These are phyloP conservation scores for Platerodrilus igneus DNA, from an alignment of 2,888 invertebrate species.

Conservation along the genomic window DNA sequence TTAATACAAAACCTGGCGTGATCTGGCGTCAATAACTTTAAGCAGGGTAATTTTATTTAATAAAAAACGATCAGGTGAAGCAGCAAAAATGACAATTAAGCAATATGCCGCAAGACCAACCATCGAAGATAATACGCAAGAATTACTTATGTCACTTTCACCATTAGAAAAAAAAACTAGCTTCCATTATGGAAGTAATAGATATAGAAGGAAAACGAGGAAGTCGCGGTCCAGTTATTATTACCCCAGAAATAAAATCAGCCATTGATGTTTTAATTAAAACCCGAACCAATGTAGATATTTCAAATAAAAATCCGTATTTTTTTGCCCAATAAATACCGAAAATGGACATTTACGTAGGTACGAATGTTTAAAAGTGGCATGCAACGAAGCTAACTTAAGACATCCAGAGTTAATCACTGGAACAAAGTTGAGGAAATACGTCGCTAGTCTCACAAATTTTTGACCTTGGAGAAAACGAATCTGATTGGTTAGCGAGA, in stretches of 20 bases:
- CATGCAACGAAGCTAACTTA: conserved; percentile 1
- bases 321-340: conserved; percentile 3
- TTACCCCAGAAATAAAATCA: no score
- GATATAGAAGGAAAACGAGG: conserved; percentile 1
- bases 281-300: not conserved
- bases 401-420: not conserved
- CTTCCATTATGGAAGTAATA: not conserved
- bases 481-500: no score
- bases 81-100: conserved; percentile 4
- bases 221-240: not conserved
- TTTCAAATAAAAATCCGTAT: no score
- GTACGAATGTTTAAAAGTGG: conserved; percentile 1
- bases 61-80: conserved; percentile 1
- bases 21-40: no score
- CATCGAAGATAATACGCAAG: no score
- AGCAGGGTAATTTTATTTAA: conserved; percentile 1
- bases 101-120: conserved; percentile 1
- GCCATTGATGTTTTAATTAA: not conserved
- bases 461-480: no score
- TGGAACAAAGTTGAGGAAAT: no score
- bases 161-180: conserved; percentile 1
- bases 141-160: conserved; percentile 1
- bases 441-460: no score
- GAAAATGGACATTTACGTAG: conserved; percentile 2
- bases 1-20: no score